These are phyloP conservation scores for Ceratina australensis DNA, from an alignment of 1,140 invertebrate genomes.

Conservation along the genomic window DNA sequence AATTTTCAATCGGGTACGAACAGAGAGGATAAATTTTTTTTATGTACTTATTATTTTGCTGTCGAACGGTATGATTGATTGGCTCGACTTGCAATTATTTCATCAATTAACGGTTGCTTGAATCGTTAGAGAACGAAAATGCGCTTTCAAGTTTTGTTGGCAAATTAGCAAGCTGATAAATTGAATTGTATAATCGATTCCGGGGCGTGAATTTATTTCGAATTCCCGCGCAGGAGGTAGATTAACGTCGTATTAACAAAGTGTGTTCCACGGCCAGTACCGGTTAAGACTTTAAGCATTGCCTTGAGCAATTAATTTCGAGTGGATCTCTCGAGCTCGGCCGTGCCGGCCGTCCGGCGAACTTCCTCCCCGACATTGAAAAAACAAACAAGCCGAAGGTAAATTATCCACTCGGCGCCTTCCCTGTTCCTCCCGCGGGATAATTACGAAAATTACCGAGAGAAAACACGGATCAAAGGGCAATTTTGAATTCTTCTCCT, in stretches of 20 bases:
- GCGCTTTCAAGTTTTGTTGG: too few relatives aligned
- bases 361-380: conserved; percentile 17
- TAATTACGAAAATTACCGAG: conserved; percentile 26
- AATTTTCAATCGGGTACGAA: too few relatives aligned
- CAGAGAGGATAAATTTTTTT: too few relatives aligned
- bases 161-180: too few relatives aligned
- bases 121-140: too few relatives aligned
- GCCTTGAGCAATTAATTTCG: conserved; percentile 46
- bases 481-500: background rate
- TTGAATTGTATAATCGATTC: background rate
- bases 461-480: conserved; percentile 2
- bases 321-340: conserved; percentile 18
- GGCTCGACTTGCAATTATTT: too few relatives aligned
- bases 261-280: background rate
- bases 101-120: too few relatives aligned
- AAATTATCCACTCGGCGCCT: conserved; percentile 16
- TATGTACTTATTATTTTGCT: too few relatives aligned
- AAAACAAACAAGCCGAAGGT: conserved; percentile 19
- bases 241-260: conserved; percentile 42
- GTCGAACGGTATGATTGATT: too few relatives aligned
- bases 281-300: conserved; percentile 38
- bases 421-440: background rate
- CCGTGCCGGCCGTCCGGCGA: background rate
- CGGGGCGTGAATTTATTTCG: conserved; percentile 22
- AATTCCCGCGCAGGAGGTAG: background rate